Base-by-base conservation (phyloP, 2,113 vertebrate genomes). In the Forbesichthys papilliferus region DNA sequence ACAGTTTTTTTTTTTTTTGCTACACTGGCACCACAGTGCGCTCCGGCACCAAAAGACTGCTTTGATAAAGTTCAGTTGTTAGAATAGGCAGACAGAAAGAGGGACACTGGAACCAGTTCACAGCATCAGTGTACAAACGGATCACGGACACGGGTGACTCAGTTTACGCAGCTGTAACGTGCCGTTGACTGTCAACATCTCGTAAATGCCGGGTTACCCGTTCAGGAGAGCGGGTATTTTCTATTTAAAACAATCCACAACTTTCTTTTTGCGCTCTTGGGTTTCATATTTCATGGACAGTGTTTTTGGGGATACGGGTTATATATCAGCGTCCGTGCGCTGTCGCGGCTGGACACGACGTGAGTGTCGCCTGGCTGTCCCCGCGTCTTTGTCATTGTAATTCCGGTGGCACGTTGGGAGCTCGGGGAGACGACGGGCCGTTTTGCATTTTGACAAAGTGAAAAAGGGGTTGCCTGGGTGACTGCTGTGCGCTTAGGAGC, bases 361-460 rank as follows among this genome's bases (percentile, higher is more conserved):
- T 75, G 66, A 79, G 73, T 82, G 90, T 81, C 86, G 86, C 79
- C 89, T 65, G 74, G 46, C 42, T 51, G 83, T 69, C 71, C 73
- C 60, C 79, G 74, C 80, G 82, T 78, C 86, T 82, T 90, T 87
- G 84, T 88, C 86, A 88, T 88, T 89, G 27, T 84, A 88, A 77
- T 78, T 78, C 33, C 34, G 68, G 79, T 77, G 77, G 75, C 71
- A 69, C 81, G 67, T 61, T 58, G 64, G 64, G 68, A 48, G 68
- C 59, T 58, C 48, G 52, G 53, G 64, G 56, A 58, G 20, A 11
- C 9, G 18, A 10, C 18, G 56, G 2, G 18, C 20, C 61, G 42
- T 73, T 86, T 62, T 73, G 20, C 78, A 78, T 75, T 73, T 70
- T 52, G 56, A 58, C 13, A 55, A 42, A 42, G 36, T 42, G 36